phyloP scores from a whole-genome alignment of 2,888 invertebrate genomes.

The Eupithecia inturbata region DNA sequence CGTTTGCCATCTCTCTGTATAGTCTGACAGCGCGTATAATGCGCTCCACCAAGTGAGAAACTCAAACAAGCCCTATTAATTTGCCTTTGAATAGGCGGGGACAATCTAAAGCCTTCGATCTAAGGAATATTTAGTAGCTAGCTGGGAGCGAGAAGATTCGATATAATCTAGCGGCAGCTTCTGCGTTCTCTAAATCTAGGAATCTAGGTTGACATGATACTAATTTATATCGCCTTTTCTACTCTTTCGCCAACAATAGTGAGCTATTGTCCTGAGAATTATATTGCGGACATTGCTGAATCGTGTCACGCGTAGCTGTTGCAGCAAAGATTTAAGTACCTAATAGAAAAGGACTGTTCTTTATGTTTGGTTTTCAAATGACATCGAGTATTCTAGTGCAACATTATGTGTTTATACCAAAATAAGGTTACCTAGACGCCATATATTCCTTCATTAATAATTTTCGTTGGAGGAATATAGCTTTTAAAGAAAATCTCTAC shows the following conservation, averaged over 20 bases:
- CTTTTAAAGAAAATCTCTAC: not conserved
- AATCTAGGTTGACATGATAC: slow-evolving; percentile 8
- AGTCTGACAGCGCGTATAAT: not conserved
- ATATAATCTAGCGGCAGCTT: not conserved
- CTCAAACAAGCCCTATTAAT: slow-evolving; percentile 6
- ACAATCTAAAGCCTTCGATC: slow-evolving; percentile 5
- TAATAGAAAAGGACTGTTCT: not conserved
- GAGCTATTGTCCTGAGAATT: slow-evolving; percentile 34
- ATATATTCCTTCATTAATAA: not conserved
- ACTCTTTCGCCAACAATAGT: slow-evolving; percentile 32
- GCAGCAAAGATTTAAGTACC: not conserved
- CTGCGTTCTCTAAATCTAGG: slow-evolving; percentile 5
- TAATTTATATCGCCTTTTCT: slow-evolving; percentile 22
- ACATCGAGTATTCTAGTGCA: not conserved
- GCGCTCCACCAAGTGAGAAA: not conserved
- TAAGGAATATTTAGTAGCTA: slow-evolving; percentile 5
- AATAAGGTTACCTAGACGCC: not conserved
- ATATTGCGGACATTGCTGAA: slow-evolving; percentile 33
- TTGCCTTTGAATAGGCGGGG: slow-evolving; percentile 9
- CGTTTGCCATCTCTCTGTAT: not conserved
- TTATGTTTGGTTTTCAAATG: not conserved
- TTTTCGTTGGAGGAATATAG: not conserved
- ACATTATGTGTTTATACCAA: not conserved
- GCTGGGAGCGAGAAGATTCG: not conserved
- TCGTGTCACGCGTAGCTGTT: slow-evolving; percentile 29